Conservation (phyloP, 1,140 invertebrate genomes). For the Telenomus remus region DNA sequence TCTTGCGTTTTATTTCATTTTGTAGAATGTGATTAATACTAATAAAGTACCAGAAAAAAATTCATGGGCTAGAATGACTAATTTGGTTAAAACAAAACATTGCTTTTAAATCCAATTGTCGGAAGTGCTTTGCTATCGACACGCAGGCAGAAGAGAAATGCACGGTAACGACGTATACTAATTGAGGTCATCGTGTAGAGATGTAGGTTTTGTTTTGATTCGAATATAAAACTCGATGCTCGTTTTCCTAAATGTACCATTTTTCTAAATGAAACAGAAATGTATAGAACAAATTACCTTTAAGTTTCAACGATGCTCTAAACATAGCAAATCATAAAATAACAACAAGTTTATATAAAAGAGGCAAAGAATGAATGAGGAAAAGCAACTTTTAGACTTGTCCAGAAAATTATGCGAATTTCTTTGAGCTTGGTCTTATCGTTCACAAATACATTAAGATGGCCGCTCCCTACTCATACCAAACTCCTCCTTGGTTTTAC, state of each 20-base stretch:
- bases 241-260: too few species aligned
- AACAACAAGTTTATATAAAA: too few species aligned
- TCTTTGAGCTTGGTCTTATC: conserved; percentile 49
- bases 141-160: conserved; percentile 35
- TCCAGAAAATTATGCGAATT: conserved; percentile 54
- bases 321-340: too few species aligned
- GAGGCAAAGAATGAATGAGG: too few species aligned
- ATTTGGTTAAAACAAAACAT: too few species aligned
- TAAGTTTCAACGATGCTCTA: too few species aligned
- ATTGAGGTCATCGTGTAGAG: conserved; percentile 61
- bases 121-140: not conserved
- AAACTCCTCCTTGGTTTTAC: conserved; percentile 62
- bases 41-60: too few species aligned
- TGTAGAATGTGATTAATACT: too few species aligned
- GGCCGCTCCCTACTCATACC: conserved; percentile 37
- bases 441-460: conserved; percentile 50
- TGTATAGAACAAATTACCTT: too few species aligned
- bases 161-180: conserved; percentile 63
- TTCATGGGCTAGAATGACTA: too few species aligned
- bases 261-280: too few species aligned
- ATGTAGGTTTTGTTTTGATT: conserved; percentile 68
- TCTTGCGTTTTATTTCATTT: too few species aligned
- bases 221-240: conserved; percentile 49
- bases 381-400: conserved; percentile 35
- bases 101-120: conserved; percentile 3